Conservation (phyloP, 1,140 invertebrate genomes). For the Gryon sp. region DNA sequence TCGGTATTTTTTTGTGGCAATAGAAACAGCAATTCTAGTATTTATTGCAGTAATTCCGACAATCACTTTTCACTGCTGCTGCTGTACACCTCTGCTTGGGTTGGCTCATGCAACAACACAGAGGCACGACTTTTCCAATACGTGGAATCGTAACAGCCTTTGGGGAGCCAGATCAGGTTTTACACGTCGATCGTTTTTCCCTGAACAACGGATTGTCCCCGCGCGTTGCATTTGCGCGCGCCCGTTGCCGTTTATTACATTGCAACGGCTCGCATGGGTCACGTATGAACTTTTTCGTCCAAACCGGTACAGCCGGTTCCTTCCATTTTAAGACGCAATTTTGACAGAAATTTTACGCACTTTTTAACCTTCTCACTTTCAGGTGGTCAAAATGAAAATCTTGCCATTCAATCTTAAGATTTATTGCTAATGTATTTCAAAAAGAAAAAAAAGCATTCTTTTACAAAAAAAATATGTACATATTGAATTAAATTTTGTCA, state of each 20-base stretch:
- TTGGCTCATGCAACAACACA: constrained; percentile 43
- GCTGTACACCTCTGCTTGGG: constrained; percentile 30
- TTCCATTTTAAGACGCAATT: constrained; percentile 46
- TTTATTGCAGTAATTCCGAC: constrained; percentile 58
- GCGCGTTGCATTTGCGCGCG: constrained; percentile 47
- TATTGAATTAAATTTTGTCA: too few species aligned
- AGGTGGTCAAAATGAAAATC: background rate
- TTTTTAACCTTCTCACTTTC: constrained; percentile 16
- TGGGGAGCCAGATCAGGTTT: constrained; percentile 62
- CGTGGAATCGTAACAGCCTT: constrained; percentile 61
- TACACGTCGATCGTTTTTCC: constrained; percentile 64
- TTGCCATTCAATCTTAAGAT: background rate
- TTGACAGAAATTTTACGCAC: constrained; percentile 53
- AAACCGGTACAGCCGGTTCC: constrained; percentile 61
- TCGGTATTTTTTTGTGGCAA: constrained; percentile 44
- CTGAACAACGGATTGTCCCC: constrained; percentile 59
- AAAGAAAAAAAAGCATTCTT: too few species aligned
- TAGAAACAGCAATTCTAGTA: constrained; percentile 57
- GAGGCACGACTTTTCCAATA: constrained; percentile 58
- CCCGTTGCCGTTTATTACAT: constrained; percentile 53
- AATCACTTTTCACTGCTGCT: constrained; percentile 63
- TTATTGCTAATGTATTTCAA: too few species aligned
- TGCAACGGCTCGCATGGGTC: constrained; percentile 35
- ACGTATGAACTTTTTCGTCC: constrained; percentile 64
- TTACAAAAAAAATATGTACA: too few species aligned